phyloP scores from a whole-genome alignment of 1,140 invertebrate species.

The Oreohelix idahoensis region DNA sequence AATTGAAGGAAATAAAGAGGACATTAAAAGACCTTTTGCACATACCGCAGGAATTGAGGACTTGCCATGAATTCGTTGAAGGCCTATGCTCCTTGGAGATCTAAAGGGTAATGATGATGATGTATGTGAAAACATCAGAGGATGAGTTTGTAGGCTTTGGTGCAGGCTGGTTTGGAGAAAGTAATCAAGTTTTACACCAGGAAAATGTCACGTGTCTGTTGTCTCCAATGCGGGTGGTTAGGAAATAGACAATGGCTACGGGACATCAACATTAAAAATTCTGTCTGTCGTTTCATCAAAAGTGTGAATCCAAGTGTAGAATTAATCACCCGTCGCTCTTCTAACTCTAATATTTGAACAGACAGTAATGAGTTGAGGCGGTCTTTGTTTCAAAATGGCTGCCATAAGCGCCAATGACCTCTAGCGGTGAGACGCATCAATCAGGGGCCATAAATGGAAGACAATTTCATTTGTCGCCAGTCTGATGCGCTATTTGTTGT shows the following conservation, averaged over 20 bases:
- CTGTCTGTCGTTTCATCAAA: neutral
- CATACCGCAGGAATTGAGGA: no score
- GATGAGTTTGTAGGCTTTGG: no score
- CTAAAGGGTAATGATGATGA: no score
- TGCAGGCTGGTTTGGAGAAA: no score
- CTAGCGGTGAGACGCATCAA: neutral
- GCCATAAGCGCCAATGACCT: neutral
- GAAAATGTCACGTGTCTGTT: neutral
- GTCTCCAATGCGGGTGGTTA: no score
- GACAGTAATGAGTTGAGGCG: slow-evolving; percentile 1
- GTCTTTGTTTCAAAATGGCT: neutral
- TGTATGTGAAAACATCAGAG: no score
- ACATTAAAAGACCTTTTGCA: no score
- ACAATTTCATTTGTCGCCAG: neutral
- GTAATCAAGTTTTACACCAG: neutral
- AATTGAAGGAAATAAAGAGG: no score
- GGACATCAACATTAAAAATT: neutral
- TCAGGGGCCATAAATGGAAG: slow-evolving; percentile 4
- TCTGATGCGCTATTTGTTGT: neutral
- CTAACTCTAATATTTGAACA: slow-evolving; percentile 3
- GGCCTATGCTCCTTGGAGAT: no score
- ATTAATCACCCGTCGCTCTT: neutral
- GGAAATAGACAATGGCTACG: neutral
- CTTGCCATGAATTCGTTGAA: no score
- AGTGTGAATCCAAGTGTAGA: neutral